These are phyloP conservation scores for Otolemur crassicaudatus DNA, from an alignment of 2,797 vertebrate genomes.

Conservation along the genomic window DNA sequence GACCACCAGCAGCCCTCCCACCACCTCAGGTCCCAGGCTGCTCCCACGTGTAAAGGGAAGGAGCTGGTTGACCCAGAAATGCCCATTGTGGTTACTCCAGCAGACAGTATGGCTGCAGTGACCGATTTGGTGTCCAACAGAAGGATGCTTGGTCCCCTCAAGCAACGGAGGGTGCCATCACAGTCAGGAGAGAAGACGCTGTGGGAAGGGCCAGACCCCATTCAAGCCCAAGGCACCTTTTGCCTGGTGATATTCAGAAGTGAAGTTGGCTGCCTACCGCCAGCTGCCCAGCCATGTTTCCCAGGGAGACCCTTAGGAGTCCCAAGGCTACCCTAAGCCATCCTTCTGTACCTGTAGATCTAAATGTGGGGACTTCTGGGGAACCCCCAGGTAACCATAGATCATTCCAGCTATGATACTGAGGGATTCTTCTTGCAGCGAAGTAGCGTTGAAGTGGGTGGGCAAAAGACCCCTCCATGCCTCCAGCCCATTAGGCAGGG, in stretches of 20 bases:
- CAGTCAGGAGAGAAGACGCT: background rate
- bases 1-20: background rate
- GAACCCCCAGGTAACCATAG: background rate
- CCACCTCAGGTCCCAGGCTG: background rate
- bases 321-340: background rate
- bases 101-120: background rate
- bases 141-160: background rate
- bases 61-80: background rate
- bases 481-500: background rate
- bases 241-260: background rate
- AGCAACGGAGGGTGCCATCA: background rate
- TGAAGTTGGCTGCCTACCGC: too few relatives aligned
- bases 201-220: rapidly evolving
- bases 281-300: background rate
- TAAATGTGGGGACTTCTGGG: background rate
- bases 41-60: background rate
- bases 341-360: background rate
- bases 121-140: background rate
- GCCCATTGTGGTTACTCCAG: background rate
- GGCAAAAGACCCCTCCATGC: rapidly evolving
- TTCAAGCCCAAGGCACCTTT: background rate
- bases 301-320: background rate
- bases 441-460: background rate
- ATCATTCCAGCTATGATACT: background rate
- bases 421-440: too few relatives aligned